Evolutionary conservation across 1,140 invertebrate genomes (phyloP).

Genomic region (Popillia japonica): DNA sequence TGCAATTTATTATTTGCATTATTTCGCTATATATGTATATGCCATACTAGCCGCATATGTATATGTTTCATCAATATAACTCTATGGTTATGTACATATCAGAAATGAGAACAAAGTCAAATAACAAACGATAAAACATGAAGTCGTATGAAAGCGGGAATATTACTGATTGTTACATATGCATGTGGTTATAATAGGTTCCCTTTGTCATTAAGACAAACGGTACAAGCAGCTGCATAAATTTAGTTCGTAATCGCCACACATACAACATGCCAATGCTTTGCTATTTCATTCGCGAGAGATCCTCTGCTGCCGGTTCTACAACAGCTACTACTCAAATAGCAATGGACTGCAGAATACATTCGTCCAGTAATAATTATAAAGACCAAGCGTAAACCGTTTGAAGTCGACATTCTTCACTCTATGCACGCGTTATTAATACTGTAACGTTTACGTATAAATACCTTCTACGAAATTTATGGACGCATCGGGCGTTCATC

Average conservation of each 20-base stretch:
- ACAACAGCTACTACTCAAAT: background rate
- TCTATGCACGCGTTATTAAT: background rate
- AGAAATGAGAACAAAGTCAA: background rate
- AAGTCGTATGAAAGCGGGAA: background rate
- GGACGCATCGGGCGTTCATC: background rate
- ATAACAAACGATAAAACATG: background rate
- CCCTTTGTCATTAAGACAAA: slow-evolving; percentile 12
- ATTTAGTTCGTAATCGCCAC: background rate
- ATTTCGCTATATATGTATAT: too few relatives aligned
- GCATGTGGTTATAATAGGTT: background rate
- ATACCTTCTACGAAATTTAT: slow-evolving; percentile 11
- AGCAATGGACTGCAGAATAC: background rate
- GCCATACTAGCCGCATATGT: background rate
- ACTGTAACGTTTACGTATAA: slow-evolving; percentile 1
- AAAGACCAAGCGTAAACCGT: slow-evolving; percentile 27
- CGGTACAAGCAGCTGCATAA: slow-evolving; percentile 12
- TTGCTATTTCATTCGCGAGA: slow-evolving; percentile 16
- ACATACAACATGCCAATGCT: background rate
- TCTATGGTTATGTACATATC: too few relatives aligned
- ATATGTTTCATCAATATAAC: too few relatives aligned
- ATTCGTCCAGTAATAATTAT: slow-evolving; percentile 12
- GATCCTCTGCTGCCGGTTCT: background rate
- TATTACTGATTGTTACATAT: slow-evolving; percentile 25
- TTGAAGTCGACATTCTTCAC: slow-evolving; percentile 11
- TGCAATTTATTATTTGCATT: too few relatives aligned